These are phyloP conservation scores for Linepithema humile DNA, from an alignment of 1,140 invertebrate genomes.

Conservation along the genomic window DNA sequence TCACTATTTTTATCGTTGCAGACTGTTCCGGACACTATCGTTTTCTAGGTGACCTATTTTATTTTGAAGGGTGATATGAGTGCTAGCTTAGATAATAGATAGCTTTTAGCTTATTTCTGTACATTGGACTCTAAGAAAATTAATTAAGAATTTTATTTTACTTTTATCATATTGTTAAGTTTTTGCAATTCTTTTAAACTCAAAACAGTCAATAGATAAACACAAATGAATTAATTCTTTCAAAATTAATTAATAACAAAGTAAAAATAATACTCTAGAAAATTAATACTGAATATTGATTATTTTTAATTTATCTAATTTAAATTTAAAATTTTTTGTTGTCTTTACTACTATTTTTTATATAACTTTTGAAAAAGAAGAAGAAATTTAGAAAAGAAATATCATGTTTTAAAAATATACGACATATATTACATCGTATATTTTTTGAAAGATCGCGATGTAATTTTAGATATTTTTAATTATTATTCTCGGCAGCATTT, in stretches of 20 bases:
- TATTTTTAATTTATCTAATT: not conserved
- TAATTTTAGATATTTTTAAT: no score
- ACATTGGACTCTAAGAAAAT: not conserved
- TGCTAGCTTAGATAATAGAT: no score
- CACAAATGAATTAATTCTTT: not conserved
- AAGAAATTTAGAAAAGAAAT: no score
- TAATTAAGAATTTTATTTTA: not conserved
- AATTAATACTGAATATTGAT: not conserved
- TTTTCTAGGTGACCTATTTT: conserved; percentile 22
- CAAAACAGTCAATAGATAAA: not conserved
- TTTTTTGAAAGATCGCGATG: no score
- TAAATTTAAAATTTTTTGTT: not conserved
- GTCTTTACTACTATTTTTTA: not conserved
- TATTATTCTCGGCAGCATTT: not conserved
- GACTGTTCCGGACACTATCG: not conserved
- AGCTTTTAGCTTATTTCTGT: not conserved
- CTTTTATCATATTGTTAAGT: not conserved
- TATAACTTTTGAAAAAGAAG: not conserved
- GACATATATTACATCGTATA: no score
- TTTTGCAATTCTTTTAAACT: not conserved
- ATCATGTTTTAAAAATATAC: no score
- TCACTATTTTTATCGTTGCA: not conserved
- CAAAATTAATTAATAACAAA: not conserved
- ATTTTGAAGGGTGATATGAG: not conserved
- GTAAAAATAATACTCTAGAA: not conserved